Conservation (phyloP, 2,113 vertebrate species). For the Rhinolophus ferrumequinum region DNA sequence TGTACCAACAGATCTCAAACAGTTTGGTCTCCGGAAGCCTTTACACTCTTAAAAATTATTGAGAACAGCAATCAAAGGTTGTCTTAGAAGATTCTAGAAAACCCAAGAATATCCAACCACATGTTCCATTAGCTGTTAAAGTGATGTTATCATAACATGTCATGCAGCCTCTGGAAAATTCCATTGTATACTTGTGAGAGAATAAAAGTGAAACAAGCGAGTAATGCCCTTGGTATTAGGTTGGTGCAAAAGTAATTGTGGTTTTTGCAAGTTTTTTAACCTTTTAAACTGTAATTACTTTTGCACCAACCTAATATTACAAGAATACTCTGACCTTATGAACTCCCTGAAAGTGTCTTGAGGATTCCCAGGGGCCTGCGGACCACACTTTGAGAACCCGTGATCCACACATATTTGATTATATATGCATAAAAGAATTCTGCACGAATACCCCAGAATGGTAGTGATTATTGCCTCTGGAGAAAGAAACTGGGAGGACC, state of each 20-base stretch:
- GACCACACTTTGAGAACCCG: neutral
- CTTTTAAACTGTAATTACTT: too few species aligned
- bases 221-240: neutral
- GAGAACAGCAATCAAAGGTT: neutral
- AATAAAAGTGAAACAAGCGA: neutral
- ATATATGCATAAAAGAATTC: neutral
- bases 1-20: neutral
- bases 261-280: too few species aligned
- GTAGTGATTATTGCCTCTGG: neutral
- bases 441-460: neutral
- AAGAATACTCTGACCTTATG: neutral
- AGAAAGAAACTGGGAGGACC: neutral
- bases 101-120: neutral
- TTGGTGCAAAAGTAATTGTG: too few species aligned
- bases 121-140: neutral
- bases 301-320: neutral
- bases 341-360: neutral
- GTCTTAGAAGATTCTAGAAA: constrained; percentile 38
- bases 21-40: neutral
- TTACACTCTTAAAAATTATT: constrained; percentile 26
- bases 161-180: neutral
- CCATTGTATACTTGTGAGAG: neutral
- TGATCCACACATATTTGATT: neutral
- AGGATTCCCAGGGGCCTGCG: neutral
- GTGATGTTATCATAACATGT: neutral